A percentile compares a stretch with the other conserved stretches of the same genome.
Conservation (phyloP, 2,113 vertebrate species). For the Muntiacus reevesi region DNA sequence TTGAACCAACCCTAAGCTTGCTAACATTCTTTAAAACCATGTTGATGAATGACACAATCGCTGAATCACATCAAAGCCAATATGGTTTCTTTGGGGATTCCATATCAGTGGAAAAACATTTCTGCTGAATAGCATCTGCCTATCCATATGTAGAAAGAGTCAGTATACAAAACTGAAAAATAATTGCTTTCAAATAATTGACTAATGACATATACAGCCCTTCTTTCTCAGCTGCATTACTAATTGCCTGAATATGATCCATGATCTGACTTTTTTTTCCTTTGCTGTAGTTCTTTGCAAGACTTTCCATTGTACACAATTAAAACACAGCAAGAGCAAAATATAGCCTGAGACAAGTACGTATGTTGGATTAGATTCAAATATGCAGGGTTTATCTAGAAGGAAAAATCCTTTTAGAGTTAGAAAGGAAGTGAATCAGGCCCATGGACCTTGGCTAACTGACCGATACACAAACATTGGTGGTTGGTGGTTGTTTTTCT, state of each 20-base stretch:
- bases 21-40: conserved; percentile 66
- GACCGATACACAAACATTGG: conserved; percentile 42
- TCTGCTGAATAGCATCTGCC: conserved; percentile 42
- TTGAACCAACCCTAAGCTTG: conserved; percentile 61
- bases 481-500: conserved; percentile 44
- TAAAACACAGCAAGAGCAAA: conserved; percentile 58
- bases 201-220: neutral
- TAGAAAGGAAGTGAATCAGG: conserved; percentile 69
- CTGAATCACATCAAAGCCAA: conserved; percentile 62
- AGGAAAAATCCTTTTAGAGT: conserved; percentile 66
- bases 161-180: conserved; percentile 26
- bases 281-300: conserved; percentile 25
- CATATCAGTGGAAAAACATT: conserved; percentile 57
- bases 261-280: conserved; percentile 25
- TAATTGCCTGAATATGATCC: conserved; percentile 34
- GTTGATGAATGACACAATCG: conserved; percentile 66
- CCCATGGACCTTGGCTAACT: conserved; percentile 55
- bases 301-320: conserved; percentile 55
- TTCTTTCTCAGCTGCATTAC: conserved; percentile 30
- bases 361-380: conserved; percentile 63
- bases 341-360: conserved; percentile 53
- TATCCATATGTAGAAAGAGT: conserved; percentile 41
- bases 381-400: conserved; percentile 63
- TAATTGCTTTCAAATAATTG: conserved; percentile 55
- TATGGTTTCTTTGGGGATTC: conserved; percentile 53